Evolutionary conservation across 2,113 vertebrate genomes (phyloP).

Genomic region (Thomomys bottae): DNA sequence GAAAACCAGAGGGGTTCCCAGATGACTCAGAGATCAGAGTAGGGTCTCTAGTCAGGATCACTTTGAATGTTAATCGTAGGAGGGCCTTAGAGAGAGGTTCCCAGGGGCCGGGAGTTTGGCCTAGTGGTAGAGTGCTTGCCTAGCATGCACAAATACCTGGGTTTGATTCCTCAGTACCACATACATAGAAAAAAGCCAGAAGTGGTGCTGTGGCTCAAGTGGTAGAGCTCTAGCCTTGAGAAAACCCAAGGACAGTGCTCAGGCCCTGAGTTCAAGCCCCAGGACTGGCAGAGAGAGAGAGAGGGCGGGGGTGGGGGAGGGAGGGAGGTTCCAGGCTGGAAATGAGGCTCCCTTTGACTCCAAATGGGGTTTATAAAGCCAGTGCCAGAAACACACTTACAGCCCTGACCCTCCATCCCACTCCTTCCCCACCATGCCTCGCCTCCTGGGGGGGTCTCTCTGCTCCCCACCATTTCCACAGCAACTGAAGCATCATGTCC

Average conservation of each 20-base stretch:
- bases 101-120: too few species aligned
- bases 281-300: too few species aligned
- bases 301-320: too few species aligned
- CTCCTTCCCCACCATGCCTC: not conserved
- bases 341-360: not conserved
- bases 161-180: too few species aligned
- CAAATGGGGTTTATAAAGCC: not conserved
- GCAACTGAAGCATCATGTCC: conserved; percentile 46
- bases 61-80: not conserved
- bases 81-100: not conserved
- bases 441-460: not conserved
- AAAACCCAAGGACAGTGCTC: too few species aligned
- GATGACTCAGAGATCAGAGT: not conserved
- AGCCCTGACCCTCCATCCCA: not conserved
- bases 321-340: not conserved
- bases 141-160: too few species aligned
- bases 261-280: too few species aligned
- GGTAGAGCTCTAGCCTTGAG: too few species aligned
- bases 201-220: too few species aligned
- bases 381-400: not conserved
- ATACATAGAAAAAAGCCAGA: too few species aligned
- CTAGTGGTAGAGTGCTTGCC: too few species aligned
- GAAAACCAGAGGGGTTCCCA: not conserved
- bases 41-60: not conserved
- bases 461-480: conserved; percentile 30